Evolutionary conservation across 2,888 invertebrate genomes (phyloP), one percentile per base, ranked within the genome.

Genomic region (Limnephilus auricula): DNA sequence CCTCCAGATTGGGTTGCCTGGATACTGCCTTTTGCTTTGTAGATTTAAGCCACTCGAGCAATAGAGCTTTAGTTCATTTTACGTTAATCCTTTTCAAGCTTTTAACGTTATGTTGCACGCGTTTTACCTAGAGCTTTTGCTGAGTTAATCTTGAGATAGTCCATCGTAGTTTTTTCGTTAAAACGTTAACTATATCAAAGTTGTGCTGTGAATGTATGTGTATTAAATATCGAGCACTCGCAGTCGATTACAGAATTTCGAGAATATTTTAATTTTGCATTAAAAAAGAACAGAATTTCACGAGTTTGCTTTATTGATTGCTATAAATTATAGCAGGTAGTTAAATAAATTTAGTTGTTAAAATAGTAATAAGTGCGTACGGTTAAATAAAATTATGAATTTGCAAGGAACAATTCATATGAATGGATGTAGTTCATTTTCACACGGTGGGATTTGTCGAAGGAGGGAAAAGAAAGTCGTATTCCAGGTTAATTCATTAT

Each of bases 21-120:
- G 87, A 50, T 32, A 87, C 87, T 78, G 87, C 31, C 50, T 87
- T 87, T 87, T 65, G 87, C 87, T 87, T 87, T 85, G 85, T 85
- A 40, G 30, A 40, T 65, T 65, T 65, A n/a, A 65, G 25, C 65
- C 65, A 65, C 65, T 65, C 65, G 65, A 65, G 25, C 32, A 2
- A 15, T 31, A 32, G 80, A 80, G 80, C 80, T 50, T 87, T 31
- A 31, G 13, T 87, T 65, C 65, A 65, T 65, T 65, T 65, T 65
- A 65, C 65, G 65, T 65, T 65, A 65, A 65, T 65, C 65, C 65
- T 65, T 65, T n/a, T 65, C 65, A n/a, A 65, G 65, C 65, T 65
- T 65, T 65, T 65, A 65, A 65, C 65, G 65, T 65, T 65, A n/a
- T 65, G 65, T 65, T 65, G 65, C 65, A 65, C n/a, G n/a, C 65